Evolutionary conservation across 2,888 invertebrate genomes (phyloP), one percentile per base, ranked within the genome.

Genomic region (Lasioglossum leucozonium): DNA sequence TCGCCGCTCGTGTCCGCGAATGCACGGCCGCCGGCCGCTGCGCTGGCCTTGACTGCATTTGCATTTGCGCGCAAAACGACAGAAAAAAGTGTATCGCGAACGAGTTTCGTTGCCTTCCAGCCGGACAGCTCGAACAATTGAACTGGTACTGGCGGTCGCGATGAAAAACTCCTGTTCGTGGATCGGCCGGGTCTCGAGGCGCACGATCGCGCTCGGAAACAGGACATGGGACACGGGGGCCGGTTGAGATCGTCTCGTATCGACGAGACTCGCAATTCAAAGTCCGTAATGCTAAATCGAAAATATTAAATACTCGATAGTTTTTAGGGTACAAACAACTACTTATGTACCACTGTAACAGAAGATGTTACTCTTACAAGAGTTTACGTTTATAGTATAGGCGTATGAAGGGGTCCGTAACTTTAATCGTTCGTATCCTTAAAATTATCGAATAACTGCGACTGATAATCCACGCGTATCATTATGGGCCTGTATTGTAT

Each of bases 21-120:
- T 86, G 34, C 74, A 16, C 76, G 73, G 37, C 3, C 34, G 34
- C 34, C 44, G 34, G 30, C 34, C 65, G 34, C 34, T 55, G 55
- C 10, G 55, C n/a, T 26, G 86, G 73, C 86, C 86, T 86, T 82
- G 86, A 65, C 34, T 78, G 81, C 73, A 86, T 86, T 86, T 79
- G 86, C 85, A 85, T 85, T 85, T 74, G 47, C 79, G 67, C 67
- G 85, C 72, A 67, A 65, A 77, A 71, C 72, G 44, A 65, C 47
- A n/a, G 42, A 71, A 77, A 69, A 79, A 65, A 42, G 34, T 55
- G n/a, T 67, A 76, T 58, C 55, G 71, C 72, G 79, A 74, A 74
- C 58, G 47, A 72, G 77, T 58, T 62, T 44, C 47, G 67, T 67
- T 67, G 77, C 30, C 72, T 47, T 16, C 37, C 65, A 44, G 18